phyloP scores from a whole-genome alignment of 2,888 invertebrate genomes.

The Anodontia alba region DNA sequence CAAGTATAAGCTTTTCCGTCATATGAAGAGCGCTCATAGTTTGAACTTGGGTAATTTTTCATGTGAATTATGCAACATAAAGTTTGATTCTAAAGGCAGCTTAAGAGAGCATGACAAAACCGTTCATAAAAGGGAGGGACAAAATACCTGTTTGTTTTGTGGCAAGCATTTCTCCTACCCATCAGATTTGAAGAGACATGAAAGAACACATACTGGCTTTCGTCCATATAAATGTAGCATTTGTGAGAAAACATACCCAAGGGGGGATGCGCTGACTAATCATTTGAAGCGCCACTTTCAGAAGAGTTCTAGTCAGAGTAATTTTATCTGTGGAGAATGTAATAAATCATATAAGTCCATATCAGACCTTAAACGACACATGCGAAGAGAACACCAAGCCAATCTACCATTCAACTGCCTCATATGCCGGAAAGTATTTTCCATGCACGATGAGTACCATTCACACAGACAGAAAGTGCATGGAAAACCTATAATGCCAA shows the following conservation, averaged over 20 bases:
- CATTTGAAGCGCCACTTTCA: neutral
- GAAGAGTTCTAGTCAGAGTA: neutral
- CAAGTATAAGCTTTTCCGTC: neutral
- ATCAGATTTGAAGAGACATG: slow-evolving; percentile 2
- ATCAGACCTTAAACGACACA: neutral
- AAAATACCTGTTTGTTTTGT: neutral
- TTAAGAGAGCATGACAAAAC: neutral
- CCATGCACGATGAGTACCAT: neutral
- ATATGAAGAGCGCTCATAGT: neutral
- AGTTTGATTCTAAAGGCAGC: neutral
- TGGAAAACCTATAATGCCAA: neutral
- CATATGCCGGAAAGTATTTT: neutral
- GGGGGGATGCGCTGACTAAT: neutral
- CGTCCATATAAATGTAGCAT: neutral
- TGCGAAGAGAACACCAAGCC: neutral
- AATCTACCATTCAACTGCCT: neutral
- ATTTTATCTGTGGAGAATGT: neutral
- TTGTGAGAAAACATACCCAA: neutral
- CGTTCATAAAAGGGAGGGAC: neutral
- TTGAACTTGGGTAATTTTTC: neutral
- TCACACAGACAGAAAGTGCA: neutral
- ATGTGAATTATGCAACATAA: neutral
- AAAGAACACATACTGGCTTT: slow-evolving; percentile 4
- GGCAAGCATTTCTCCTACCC: neutral
- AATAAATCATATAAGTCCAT: neutral